A percentile compares a stretch with the other conserved stretches of the same genome.
These are phyloP conservation scores for Syngnathoides biaculeatus DNA, from an alignment of 2,113 vertebrate genomes.

Conservation along the genomic window DNA sequence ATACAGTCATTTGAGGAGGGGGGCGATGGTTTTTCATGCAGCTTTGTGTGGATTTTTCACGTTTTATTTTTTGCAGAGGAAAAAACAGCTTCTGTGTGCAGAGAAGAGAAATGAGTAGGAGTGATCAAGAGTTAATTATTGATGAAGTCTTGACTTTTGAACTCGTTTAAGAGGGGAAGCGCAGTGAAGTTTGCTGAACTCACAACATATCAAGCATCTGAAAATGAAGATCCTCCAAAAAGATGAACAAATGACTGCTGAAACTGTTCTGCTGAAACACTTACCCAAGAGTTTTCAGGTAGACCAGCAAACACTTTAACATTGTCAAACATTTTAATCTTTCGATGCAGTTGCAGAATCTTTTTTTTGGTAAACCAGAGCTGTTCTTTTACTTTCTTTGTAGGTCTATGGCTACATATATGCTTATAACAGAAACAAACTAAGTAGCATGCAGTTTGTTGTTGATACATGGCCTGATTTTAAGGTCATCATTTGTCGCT, in stretches of 20 bases:
- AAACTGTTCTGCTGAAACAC: constrained; percentile 39
- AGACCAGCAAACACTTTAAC: background rate
- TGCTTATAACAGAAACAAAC: constrained; percentile 50
- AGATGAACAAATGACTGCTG: constrained; percentile 47
- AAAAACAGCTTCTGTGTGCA: background rate
- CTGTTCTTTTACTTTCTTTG: background rate
- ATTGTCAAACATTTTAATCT: background rate
- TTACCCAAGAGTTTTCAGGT: constrained; percentile 58
- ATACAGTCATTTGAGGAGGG: too few species aligned
- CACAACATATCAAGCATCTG: background rate
- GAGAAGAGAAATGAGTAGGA: background rate
- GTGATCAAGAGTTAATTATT: background rate
- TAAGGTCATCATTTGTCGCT: constrained; percentile 52
- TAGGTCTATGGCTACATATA: constrained; percentile 57
- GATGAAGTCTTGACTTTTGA: background rate
- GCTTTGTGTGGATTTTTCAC: too few species aligned
- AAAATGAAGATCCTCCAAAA: constrained; percentile 56
- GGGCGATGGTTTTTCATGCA: too few species aligned
- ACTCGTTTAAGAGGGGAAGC: background rate
- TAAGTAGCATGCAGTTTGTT: constrained; percentile 34
- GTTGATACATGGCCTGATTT: constrained; percentile 67
- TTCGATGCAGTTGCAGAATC: background rate
- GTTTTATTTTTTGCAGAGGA: background rate
- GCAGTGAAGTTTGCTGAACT: background rate
- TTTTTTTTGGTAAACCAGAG: background rate